A percentile compares a stretch with the other conserved stretches of the same genome.
Evolutionary conservation across 2,888 invertebrate genomes (phyloP).

Genomic region (Drosophila atripex): DNA sequence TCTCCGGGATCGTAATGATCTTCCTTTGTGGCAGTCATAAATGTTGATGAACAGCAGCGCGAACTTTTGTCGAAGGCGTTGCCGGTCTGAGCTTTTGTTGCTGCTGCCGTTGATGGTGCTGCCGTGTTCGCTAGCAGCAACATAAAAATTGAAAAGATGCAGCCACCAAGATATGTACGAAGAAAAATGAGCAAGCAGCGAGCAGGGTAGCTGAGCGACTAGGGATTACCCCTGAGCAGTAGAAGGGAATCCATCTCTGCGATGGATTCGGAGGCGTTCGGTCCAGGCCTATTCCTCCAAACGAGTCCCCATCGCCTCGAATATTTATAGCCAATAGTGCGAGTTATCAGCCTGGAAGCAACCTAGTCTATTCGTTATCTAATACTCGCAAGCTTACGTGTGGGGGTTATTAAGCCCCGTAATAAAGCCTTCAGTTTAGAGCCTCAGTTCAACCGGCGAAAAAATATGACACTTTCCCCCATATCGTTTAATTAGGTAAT

Average conservation of each 20-base stretch:
- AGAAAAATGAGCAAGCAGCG: constrained; percentile 21
- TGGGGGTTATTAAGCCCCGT: neutral
- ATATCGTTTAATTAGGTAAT: neutral
- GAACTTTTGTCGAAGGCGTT: constrained; percentile 76
- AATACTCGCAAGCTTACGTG: neutral
- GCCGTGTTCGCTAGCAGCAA: constrained; percentile 62
- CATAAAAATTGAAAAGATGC: constrained; percentile 77
- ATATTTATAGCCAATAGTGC: too few species aligned
- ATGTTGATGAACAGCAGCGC: constrained; percentile 78
- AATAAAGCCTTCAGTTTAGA: neutral
- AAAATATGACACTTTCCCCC: neutral
- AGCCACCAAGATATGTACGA: constrained; percentile 59
- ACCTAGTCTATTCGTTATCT: neutral
- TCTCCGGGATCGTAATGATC: constrained; percentile 43
- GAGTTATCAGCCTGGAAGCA: too few species aligned
- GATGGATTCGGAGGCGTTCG: neutral
- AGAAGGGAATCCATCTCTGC: neutral
- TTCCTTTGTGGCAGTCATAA: constrained; percentile 68
- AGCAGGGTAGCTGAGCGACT: neutral
- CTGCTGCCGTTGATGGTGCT: constrained; percentile 52
- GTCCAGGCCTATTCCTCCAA: neutral
- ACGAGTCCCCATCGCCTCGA: too few species aligned
- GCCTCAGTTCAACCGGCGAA: too few species aligned
- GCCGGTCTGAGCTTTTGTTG: constrained; percentile 66
- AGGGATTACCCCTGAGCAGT: constrained; percentile 15